phyloP scores from a whole-genome alignment of 2,797 vertebrate species.

The Syncerus caffer region DNA sequence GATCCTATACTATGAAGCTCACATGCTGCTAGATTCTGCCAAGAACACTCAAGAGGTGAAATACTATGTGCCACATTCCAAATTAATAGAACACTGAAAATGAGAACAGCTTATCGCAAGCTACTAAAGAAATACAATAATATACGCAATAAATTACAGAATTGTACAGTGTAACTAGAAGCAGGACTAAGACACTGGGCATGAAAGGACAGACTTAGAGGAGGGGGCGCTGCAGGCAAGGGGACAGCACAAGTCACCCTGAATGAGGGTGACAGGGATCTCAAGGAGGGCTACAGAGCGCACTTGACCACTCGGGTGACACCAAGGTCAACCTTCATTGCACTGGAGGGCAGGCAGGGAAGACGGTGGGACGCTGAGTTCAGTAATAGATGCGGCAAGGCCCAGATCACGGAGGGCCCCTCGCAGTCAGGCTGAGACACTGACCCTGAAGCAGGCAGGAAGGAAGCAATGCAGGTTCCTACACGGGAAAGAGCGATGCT shows the following conservation, averaged over 20 bases:
- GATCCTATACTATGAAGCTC: not conserved
- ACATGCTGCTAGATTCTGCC: not conserved
- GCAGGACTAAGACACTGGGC: not conserved
- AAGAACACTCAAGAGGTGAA: not conserved
- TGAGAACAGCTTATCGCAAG: not conserved
- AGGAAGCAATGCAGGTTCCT: not conserved
- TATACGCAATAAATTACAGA: not conserved
- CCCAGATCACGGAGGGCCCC: not conserved
- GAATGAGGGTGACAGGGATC: not conserved
- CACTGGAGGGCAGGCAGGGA: not conserved
- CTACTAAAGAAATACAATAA: not conserved
- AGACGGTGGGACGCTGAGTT: not conserved
- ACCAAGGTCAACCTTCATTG: not conserved
- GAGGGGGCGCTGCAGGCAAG: not conserved
- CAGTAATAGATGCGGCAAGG: not conserved
- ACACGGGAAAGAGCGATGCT: not conserved
- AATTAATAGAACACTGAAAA: not conserved
- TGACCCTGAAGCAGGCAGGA: not conserved
- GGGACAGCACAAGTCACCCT: not conserved
- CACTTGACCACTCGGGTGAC: too few species aligned
- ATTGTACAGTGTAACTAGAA: not conserved
- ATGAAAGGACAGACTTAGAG: not conserved
- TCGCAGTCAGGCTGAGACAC: not conserved
- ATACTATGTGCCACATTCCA: not conserved
- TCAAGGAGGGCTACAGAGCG: too few species aligned